These are phyloP conservation scores for Sabatieria punctata DNA, from an alignment of 2,888 invertebrate genomes.

Conservation along the genomic window DNA sequence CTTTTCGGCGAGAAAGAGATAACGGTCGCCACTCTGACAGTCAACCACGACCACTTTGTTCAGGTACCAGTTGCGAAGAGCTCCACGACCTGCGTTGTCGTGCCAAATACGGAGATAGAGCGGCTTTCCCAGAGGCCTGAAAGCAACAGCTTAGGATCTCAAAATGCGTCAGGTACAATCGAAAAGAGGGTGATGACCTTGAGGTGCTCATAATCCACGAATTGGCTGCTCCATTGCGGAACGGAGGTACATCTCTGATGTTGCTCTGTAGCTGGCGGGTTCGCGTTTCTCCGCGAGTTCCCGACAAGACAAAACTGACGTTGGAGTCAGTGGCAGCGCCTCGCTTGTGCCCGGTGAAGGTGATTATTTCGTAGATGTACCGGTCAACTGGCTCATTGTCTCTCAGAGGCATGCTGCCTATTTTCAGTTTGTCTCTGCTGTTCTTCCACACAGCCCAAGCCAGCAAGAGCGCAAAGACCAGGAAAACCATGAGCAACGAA, in stretches of 20 bases:
- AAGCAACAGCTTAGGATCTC: too few relatives aligned
- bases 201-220: constrained; percentile 31
- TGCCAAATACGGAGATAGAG: not conserved
- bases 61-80: not conserved
- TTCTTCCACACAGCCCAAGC: constrained; percentile 37
- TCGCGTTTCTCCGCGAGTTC: constrained; percentile 27
- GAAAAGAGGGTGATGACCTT: too few relatives aligned
- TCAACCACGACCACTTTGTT: constrained; percentile 1
- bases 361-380: constrained; percentile 32
- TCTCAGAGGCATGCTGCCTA: constrained; percentile 27
- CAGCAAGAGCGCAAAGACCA: not conserved
- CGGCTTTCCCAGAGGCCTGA: not conserved
- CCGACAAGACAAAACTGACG: constrained; percentile 23
- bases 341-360: constrained; percentile 25
- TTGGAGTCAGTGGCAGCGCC: constrained; percentile 21
- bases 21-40: constrained; percentile 3
- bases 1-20: constrained; percentile 2
- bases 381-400: constrained; percentile 31
- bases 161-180: too few relatives aligned
- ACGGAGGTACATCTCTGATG: constrained; percentile 22
- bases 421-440: constrained; percentile 17
- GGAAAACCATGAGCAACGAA: not conserved
- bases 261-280: constrained; percentile 14
- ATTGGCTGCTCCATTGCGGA: constrained; percentile 26
- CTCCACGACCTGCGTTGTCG: not conserved